Evolutionary conservation across 2,797 vertebrate genomes (phyloP).

Genomic region (Artibeus lituratus): DNA sequence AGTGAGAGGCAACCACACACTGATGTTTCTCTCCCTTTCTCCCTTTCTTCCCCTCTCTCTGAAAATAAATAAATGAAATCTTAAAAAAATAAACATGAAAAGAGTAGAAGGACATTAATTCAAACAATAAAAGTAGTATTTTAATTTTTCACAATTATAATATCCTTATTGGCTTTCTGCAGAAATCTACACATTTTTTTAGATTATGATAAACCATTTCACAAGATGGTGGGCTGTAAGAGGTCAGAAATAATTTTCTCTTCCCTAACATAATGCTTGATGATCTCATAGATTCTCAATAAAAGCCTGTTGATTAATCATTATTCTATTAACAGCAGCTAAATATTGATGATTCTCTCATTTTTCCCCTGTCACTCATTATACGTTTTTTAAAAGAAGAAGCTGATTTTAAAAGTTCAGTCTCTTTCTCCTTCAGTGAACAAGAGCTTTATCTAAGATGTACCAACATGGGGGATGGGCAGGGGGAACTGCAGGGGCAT

Average conservation of each 20-base stretch:
- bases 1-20: too few relatives aligned
- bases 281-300: background rate
- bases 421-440: background rate
- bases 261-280: background rate
- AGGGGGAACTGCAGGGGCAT: background rate
- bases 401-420: background rate
- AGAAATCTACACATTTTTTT: background rate
- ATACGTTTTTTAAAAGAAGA: background rate
- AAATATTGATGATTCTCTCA: background rate
- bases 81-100: background rate
- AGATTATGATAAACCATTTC: background rate
- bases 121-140: background rate
- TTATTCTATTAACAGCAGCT: background rate
- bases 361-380: background rate
- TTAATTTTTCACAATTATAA: background rate
- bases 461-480: background rate
- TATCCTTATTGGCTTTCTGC: background rate
- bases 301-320: background rate
- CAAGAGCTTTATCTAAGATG: background rate
- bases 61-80: too few relatives aligned
- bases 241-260: background rate
- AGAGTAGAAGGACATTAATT: background rate
- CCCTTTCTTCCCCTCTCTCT: too few relatives aligned
- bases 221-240: background rate
- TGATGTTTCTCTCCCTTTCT: too few relatives aligned